phyloP scores from a whole-genome alignment of 2,797 vertebrate genomes.

The Danio choprae region DNA sequence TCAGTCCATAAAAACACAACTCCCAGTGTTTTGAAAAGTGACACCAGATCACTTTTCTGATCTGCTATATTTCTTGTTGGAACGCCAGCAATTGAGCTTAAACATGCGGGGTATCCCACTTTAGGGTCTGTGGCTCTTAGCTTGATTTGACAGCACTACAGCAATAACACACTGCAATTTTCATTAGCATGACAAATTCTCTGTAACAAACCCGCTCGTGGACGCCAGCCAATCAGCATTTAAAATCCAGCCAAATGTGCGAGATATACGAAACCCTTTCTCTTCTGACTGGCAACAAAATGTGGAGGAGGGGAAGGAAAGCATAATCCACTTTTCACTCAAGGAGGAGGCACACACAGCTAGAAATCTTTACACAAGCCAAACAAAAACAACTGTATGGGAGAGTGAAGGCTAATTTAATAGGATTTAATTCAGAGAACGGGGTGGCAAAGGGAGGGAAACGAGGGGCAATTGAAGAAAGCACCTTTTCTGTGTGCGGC shows the following conservation, averaged over 20 bases:
- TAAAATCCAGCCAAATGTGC: constrained; percentile 59
- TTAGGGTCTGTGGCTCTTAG: constrained; percentile 46
- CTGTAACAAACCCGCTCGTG: constrained; percentile 56
- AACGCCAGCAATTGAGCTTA: constrained; percentile 63
- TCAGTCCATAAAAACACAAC: constrained; percentile 18
- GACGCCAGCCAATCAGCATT: constrained; percentile 64
- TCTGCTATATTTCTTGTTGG: constrained; percentile 66
- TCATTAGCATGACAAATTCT: constrained; percentile 75
- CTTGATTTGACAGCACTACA: constrained; percentile 67
- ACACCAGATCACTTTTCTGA: constrained; percentile 60
- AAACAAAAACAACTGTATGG: constrained; percentile 67
- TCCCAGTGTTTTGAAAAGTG: constrained; percentile 41
- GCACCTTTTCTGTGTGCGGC: constrained; percentile 56
- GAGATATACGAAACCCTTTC: constrained; percentile 41
- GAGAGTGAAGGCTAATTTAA: constrained; percentile 65
- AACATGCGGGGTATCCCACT: constrained; percentile 58
- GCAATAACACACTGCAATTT: constrained; percentile 77
- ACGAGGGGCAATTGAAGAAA: constrained; percentile 47
- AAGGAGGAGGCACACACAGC: constrained; percentile 54
- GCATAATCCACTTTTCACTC: constrained; percentile 71
- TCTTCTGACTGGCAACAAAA: constrained; percentile 47
- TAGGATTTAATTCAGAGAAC: constrained; percentile 65
- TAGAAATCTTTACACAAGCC: constrained; percentile 61
- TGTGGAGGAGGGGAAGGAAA: constrained; percentile 47
- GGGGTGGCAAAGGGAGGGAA: constrained; percentile 39